Base-by-base conservation (phyloP, 2,113 vertebrate genomes). In the Cyanoliseus patagonus region DNA sequence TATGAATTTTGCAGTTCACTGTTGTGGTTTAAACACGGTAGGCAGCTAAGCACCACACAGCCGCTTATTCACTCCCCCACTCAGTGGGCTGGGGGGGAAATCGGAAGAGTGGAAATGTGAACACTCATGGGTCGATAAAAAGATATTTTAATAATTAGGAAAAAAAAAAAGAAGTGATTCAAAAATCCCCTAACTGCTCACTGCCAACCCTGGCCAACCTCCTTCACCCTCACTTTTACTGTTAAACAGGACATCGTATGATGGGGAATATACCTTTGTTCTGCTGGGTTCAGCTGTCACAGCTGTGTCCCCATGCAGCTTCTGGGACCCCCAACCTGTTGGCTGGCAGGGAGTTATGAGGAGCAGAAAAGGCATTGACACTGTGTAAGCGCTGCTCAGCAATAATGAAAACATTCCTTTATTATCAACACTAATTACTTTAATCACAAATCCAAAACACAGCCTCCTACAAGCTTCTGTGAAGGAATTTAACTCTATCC, bases 311-410 rank as follows among this genome's bases (percentile, higher is more conserved):
- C 15, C 31, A n/a, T 52, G 19, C 17, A 62, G 1, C 22, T 47
- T 20, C 27, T 66, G 28, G 7, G 35, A 53, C 9, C 4, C 31
- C 4, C 6, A 67, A 20, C 13, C 12, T 63, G 2, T 17, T 74
- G 1, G 0, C 17, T 74, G 44, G 27, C 11, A 13, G 46, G 13
- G 35, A 0, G 1, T 7, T 13, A 6, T 33, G 64, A 82, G 27
- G 6, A 81, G 37, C 53, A 64, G 55, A 51, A 70, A 70, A 80
- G 23, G 6, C 47, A 13, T 62, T 23, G 18, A 30, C 0, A 1
- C 25, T 41, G 10, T 35, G 5, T 20, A 52, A 47, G 30, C 4
- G 28, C 44, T 46, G 55, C 42, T 69, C 28, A 72, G 44, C 39
- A 72, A 3, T 52, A 59, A 41, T 39, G 31, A 72, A 72, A 69